Conservation (phyloP, 1,140 invertebrate species). For the Pseudomyrmex pallidus region DNA sequence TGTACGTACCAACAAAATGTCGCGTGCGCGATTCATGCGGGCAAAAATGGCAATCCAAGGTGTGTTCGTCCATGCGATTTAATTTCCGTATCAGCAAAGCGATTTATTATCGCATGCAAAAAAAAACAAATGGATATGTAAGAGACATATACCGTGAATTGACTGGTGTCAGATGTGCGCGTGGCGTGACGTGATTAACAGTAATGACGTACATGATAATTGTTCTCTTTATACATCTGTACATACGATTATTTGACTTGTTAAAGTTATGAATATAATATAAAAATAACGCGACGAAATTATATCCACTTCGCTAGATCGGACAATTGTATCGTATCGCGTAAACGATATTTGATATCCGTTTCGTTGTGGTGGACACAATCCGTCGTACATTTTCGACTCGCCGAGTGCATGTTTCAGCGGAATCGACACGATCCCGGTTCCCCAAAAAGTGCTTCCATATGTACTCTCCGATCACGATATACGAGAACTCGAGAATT, state of each 20-base stretch:
- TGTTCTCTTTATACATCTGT: background rate
- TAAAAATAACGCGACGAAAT: background rate
- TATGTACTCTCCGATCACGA: slow-evolving; percentile 16
- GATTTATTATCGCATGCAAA: slow-evolving; percentile 42
- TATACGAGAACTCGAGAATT: slow-evolving; percentile 45
- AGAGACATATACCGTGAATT: background rate
- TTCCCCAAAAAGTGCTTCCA: slow-evolving; percentile 35
- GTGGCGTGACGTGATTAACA: background rate
- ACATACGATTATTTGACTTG: slow-evolving; percentile 11
- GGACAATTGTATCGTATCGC: background rate
- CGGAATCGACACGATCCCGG: background rate
- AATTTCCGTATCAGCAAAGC: slow-evolving; percentile 24
- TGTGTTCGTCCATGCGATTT: slow-evolving; percentile 17
- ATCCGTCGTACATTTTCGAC: background rate
- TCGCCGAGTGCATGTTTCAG: background rate
- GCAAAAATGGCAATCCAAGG: slow-evolving; percentile 12
- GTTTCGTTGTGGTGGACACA: background rate
- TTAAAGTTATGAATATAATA: too few relatives aligned
- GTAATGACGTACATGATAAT: slow-evolving; percentile 13
- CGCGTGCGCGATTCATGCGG: slow-evolving; percentile 4
- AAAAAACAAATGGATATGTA: background rate
- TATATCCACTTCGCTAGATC: background rate
- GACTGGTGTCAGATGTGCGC: background rate
- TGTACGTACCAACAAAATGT: background rate
- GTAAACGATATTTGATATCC: slow-evolving; percentile 1